These are phyloP conservation scores for Cheilinus undulatus DNA, from an alignment of 2,113 vertebrate genomes.

Conservation along the genomic window DNA sequence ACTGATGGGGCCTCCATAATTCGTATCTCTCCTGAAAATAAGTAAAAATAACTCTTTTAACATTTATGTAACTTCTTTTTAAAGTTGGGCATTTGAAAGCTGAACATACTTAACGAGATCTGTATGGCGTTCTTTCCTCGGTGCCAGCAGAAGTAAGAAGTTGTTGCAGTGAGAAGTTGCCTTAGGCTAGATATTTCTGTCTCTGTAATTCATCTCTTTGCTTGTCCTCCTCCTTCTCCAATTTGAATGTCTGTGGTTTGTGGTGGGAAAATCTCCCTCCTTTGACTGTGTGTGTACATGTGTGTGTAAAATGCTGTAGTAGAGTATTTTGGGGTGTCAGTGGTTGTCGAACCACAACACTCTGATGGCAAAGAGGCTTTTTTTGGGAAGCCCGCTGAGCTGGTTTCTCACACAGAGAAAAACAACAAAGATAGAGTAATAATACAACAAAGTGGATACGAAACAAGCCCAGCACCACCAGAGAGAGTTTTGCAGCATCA, in stretches of 20 bases:
- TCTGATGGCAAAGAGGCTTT: constrained; percentile 52
- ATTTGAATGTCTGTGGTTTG: constrained; percentile 78
- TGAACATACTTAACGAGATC: background rate
- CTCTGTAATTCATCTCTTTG: constrained; percentile 74
- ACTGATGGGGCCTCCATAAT: background rate
- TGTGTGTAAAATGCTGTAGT: constrained; percentile 41
- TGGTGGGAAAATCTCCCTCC: constrained; percentile 72
- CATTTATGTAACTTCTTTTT: background rate
- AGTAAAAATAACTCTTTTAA: background rate
- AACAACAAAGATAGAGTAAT: constrained; percentile 37
- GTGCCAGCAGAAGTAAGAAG: constrained; percentile 56
- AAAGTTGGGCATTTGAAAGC: constrained; percentile 8
- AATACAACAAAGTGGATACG: constrained; percentile 36
- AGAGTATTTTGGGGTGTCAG: constrained; percentile 73
- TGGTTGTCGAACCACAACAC: constrained; percentile 70
- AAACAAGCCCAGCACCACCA: background rate
- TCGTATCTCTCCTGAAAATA: background rate
- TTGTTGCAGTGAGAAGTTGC: constrained; percentile 61
- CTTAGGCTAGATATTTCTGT: constrained; percentile 74
- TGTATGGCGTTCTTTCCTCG: constrained; percentile 13
- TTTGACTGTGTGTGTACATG: constrained; percentile 33
- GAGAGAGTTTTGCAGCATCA: constrained; percentile 15
- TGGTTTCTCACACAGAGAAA: constrained; percentile 56
- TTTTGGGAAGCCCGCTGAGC: constrained; percentile 13
- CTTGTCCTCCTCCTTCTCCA: constrained; percentile 69